Evolutionary conservation across 2,113 vertebrate genomes (phyloP).

Genomic region (Melanotaenia duboulayi): DNA sequence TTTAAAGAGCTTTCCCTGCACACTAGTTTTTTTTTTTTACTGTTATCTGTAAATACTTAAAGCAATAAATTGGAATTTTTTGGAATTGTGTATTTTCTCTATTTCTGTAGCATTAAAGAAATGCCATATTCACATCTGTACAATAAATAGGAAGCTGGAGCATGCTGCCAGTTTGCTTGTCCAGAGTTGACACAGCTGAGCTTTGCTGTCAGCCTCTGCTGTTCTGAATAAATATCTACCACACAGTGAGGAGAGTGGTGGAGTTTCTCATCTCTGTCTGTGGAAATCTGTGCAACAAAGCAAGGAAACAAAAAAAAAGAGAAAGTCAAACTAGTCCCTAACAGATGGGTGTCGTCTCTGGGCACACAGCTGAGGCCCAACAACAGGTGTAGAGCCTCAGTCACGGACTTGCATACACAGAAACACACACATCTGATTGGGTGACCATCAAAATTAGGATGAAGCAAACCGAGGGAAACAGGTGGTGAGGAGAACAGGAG

Average conservation of each 20-base stretch:
- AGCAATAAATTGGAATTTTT: too few relatives aligned
- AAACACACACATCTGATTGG: constrained; percentile 16
- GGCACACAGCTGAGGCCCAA: not conserved
- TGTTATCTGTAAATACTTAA: too few relatives aligned
- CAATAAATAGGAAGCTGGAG: not conserved
- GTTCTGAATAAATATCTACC: not conserved
- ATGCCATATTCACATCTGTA: not conserved
- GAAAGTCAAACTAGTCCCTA: not conserved
- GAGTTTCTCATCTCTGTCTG: not conserved
- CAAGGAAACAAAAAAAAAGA: not conserved
- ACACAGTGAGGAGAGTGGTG: not conserved
- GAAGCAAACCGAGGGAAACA: constrained; percentile 36
- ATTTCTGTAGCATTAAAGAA: too few relatives aligned
- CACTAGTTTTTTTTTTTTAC: too few relatives aligned
- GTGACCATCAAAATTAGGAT: constrained; percentile 37
- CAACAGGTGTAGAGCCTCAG: not conserved
- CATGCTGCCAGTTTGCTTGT: not conserved
- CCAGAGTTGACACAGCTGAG: not conserved
- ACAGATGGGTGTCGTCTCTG: not conserved
- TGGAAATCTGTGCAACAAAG: not conserved
- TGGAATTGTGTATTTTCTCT: too few relatives aligned
- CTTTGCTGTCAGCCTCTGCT: not conserved
- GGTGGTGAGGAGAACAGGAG: constrained; percentile 40
- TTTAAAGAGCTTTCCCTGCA: too few relatives aligned
- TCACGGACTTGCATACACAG: constrained; percentile 2